A percentile compares a stretch with the other conserved stretches of the same genome.
Evolutionary conservation across 2,797 vertebrate genomes (phyloP).

Genomic region (Fringilla coelebs): DNA sequence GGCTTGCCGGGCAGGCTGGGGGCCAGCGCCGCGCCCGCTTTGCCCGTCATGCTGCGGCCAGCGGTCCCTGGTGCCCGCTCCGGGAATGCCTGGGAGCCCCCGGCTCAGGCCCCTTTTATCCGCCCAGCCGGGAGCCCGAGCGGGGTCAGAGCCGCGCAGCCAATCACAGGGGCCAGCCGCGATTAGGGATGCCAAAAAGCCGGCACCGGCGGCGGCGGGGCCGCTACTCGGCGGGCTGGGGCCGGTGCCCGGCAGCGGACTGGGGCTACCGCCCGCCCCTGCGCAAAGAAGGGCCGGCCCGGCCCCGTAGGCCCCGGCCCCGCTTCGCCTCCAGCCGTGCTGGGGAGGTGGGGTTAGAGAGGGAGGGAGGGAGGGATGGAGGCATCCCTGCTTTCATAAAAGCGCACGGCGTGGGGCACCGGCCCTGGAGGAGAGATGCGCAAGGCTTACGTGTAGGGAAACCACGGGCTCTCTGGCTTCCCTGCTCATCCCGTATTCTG

Average conservation of each 20-base stretch:
- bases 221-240: slow-evolving; percentile 1
- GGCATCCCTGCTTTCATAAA: neutral
- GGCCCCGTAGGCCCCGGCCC: neutral
- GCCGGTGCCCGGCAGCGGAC: neutral
- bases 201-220: slow-evolving; percentile 45
- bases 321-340: neutral
- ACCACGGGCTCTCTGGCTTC: accelerated
- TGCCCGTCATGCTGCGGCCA: slow-evolving; percentile 88
- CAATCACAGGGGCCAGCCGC: slow-evolving; percentile 90
- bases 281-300: neutral
- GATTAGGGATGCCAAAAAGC: slow-evolving; percentile 87
- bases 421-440: neutral
- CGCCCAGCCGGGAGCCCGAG: slow-evolving; percentile 92
- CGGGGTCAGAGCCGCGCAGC: slow-evolving; percentile 88
- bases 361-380: neutral
- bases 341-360: neutral
- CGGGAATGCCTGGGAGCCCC: slow-evolving; percentile 85
- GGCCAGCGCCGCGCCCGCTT: slow-evolving; percentile 86
- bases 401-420: neutral
- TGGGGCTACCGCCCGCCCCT: neutral
- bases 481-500: neutral
- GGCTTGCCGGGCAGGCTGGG: slow-evolving; percentile 79
- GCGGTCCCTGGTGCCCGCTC: slow-evolving; percentile 89
- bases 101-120: slow-evolving; percentile 95
- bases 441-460: neutral